These are phyloP conservation scores for Talpa occidentalis DNA, from an alignment of 2,113 vertebrate species.

Conservation along the genomic window DNA sequence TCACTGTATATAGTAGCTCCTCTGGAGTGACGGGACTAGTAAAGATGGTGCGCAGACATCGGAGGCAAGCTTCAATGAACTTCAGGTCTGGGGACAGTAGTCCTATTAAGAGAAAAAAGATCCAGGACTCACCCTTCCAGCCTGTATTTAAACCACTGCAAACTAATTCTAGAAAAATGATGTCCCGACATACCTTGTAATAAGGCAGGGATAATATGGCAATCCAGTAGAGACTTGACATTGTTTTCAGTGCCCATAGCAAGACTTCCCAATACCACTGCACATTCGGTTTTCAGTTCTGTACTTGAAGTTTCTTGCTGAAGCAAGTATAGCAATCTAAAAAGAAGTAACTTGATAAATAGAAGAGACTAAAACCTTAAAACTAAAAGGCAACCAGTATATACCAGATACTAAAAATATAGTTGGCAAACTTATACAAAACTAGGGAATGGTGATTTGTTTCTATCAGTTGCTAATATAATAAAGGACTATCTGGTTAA, in stretches of 20 bases:
- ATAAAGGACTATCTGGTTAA: background rate
- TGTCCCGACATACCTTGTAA: slow-evolving; percentile 91
- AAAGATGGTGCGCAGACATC: slow-evolving; percentile 97
- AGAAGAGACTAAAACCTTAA: slow-evolving; percentile 53
- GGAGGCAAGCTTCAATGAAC: slow-evolving; percentile 97
- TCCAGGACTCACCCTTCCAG: slow-evolving; percentile 45
- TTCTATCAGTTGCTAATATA: slow-evolving; percentile 52
- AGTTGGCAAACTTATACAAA: background rate
- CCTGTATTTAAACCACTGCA: background rate
- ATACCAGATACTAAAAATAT: slow-evolving; percentile 27
- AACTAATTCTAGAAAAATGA: slow-evolving; percentile 42
- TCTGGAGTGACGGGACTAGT: slow-evolving; percentile 98
- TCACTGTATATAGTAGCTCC: slow-evolving; percentile 98
- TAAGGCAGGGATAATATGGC: slow-evolving; percentile 98
- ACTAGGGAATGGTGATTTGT: slow-evolving; percentile 33
- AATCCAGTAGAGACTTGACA: slow-evolving; percentile 99
- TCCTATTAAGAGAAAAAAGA: slow-evolving; percentile 85
- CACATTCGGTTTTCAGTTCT: slow-evolving; percentile 95
- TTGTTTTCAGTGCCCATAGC: slow-evolving; percentile 99
- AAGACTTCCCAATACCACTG: slow-evolving; percentile 97
- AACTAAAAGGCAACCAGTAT: background rate
- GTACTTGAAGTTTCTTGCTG: slow-evolving; percentile 96
- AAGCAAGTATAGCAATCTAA: slow-evolving; percentile 97
- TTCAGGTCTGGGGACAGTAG: slow-evolving; percentile 94
- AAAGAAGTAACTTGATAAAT: slow-evolving; percentile 73